Conservation (phyloP, 1,140 invertebrate genomes). For the Pissodes strobi region DNA sequence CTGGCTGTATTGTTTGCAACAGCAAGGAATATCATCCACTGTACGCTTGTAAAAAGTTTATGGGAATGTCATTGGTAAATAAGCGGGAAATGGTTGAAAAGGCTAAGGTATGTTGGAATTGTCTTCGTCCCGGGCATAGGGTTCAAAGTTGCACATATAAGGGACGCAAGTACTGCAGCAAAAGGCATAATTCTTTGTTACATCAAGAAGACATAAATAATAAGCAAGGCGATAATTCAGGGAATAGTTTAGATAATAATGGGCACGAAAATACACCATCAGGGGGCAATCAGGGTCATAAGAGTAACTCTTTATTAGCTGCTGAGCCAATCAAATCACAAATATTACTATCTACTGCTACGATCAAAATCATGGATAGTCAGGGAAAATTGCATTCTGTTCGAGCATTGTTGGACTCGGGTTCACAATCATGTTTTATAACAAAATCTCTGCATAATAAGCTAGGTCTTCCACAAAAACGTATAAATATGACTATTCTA, state of each 20-base stretch:
- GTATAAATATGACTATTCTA: background rate
- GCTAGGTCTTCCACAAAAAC: background rate
- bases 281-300: too few species aligned
- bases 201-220: too few species aligned
- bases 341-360: background rate
- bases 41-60: conserved; percentile 3
- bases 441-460: background rate
- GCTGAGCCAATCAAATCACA: background rate
- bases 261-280: too few species aligned
- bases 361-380: background rate
- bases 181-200: conserved; percentile 1
- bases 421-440: background rate
- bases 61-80: background rate
- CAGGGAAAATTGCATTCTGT: background rate
- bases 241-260: too few species aligned
- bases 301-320: too few species aligned
- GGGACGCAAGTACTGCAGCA: background rate
- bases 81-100: background rate
- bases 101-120: background rate
- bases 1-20: background rate
- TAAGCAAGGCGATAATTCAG: too few species aligned
- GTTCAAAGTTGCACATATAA: background rate
- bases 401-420: background rate
- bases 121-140: background rate
- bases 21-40: background rate